A percentile compares a stretch with the other conserved stretches of the same genome.
phyloP scores from a whole-genome alignment of 2,888 invertebrate species.

The Prosopocoilus inquinatus region DNA sequence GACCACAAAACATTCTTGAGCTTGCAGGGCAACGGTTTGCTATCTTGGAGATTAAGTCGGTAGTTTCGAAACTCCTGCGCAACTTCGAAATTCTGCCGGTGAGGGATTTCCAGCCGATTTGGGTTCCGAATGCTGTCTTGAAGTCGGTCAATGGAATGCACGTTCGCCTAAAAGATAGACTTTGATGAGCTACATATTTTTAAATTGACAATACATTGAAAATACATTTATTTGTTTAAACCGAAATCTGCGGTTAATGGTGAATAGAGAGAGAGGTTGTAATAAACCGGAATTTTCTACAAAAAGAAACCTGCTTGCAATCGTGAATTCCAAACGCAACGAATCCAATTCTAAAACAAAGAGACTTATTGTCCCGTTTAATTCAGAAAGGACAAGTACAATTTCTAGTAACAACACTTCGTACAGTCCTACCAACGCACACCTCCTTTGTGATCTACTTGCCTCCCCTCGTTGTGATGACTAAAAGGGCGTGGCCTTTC shows the following conservation, averaged over 20 bases:
- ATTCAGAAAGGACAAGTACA: too few relatives aligned
- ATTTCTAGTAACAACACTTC: too few relatives aligned
- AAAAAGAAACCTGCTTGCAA: too few relatives aligned
- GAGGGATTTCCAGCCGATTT: background rate
- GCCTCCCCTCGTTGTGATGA: too few relatives aligned
- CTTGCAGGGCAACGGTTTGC: conserved; percentile 10
- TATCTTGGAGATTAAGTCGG: conserved; percentile 7
- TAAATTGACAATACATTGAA: background rate
- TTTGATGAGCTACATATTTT: background rate
- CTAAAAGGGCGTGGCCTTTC: too few relatives aligned
- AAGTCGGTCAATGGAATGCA: conserved; percentile 5
- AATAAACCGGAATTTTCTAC: too few relatives aligned
- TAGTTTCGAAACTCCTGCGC: conserved; percentile 2
- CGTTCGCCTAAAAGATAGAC: conserved; percentile 5
- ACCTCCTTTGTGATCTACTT: too few relatives aligned
- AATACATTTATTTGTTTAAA: background rate
- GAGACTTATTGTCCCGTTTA: too few relatives aligned
- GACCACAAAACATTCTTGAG: background rate
- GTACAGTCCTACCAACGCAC: too few relatives aligned
- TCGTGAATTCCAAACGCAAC: too few relatives aligned
- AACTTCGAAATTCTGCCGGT: conserved; percentile 8
- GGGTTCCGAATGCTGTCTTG: background rate
- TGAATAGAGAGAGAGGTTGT: background rate
- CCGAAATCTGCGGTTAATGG: background rate
- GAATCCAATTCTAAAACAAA: too few relatives aligned